Evolutionary conservation across 2,113 vertebrate genomes (phyloP).

Genomic region (Mastomys coucha): DNA sequence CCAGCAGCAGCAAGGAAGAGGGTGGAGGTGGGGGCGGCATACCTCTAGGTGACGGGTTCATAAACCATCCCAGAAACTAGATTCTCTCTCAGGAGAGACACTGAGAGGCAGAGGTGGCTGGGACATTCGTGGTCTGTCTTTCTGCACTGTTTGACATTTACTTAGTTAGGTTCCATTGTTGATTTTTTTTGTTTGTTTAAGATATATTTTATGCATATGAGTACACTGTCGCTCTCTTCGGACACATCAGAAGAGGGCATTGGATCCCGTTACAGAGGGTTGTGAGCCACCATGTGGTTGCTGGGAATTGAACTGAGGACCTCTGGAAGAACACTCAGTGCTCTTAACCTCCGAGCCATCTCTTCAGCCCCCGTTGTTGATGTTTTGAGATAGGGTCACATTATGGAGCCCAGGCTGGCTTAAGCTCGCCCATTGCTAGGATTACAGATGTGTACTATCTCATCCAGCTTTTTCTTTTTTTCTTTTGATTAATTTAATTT

Average conservation of each 20-base stretch:
- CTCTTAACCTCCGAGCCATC: no score
- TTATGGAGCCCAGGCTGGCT: background rate
- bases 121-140: rapidly evolving
- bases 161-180: background rate
- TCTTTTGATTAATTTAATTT: background rate
- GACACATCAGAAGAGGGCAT: no score
- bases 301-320: no score
- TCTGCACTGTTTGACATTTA: background rate
- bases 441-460: background rate
- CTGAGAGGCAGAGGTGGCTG: background rate
- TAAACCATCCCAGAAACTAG: background rate
- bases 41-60: rapidly evolving
- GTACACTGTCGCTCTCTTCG: no score
- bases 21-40: rapidly evolving
- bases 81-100: background rate
- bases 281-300: no score
- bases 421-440: background rate
- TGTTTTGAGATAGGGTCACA: background rate
- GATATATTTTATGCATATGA: no score
- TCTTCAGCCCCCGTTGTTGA: background rate
- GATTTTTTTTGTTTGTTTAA: no score
- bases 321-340: no score
- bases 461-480: background rate
- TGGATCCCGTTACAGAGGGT: no score
- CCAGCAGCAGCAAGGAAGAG: background rate